Evolutionary conservation across 2,797 vertebrate genomes (phyloP), one percentile per base, ranked within the genome.

Genomic region (Holocentrus rufus): DNA sequence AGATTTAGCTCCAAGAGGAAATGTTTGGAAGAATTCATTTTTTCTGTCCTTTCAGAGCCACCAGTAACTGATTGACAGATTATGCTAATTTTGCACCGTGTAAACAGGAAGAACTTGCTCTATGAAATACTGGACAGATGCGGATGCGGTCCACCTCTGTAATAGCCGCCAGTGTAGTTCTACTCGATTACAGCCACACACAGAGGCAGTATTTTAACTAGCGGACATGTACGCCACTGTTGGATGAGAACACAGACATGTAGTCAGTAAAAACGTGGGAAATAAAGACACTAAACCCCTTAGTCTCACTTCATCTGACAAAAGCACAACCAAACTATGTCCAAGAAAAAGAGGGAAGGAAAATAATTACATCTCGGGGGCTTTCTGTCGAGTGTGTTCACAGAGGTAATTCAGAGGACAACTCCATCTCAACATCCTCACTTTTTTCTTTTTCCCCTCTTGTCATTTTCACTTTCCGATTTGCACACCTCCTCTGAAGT

Each of bases 311-410:
- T 79, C 74, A 65, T 78, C 80, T 71, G 72, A 87, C 76, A 82
- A 76, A 79, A 77, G 74, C 73, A 67, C 72, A 74, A 81, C 62
- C 53, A 63, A 69, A 57, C 44, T n/a, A 64, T 62, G 74, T 89
- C 89, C 84, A 90, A 91, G 82, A 84, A 85, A 88, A 90, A 90
- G 79, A 86, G 74, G 73, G 81, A 89, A 74, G 80, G 72, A 78
- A 86, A 87, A 91, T 81, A 91, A 88, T 88, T 85, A 67, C 36
- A 83, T 88, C 86, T 90, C 79, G 13, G 75, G 60, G 84, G 84
- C 50, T 89, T 91, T 91, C 76, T 79, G 79, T 46, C n/a, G 46
- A 66, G 64, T 50, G 65, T 83, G 83, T 85, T 74, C 72, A 74
- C 76, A 85, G 85, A 85, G 75, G 85, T 86, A 83, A 85, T 54